Evolutionary conservation across 30 jellyfish, hydroid and myxozoan genomes (phyloP), one percentile per base, ranked within the genome.

Genomic region (Haliclystus octoradiatus): DNA sequence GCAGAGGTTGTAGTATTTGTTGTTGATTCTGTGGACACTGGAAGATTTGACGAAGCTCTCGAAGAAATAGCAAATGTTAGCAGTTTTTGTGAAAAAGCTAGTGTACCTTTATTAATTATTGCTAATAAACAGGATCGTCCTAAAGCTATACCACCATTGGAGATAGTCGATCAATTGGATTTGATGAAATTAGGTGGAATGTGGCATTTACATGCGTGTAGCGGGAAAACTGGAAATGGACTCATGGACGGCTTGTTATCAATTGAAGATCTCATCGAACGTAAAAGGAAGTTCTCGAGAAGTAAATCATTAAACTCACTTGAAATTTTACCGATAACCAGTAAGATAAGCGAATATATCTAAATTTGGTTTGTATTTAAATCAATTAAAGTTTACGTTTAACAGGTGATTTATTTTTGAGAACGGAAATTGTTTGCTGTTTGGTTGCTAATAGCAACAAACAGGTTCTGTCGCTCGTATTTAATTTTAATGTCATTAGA

Each of bases 1-100:
- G 92, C 96, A 19, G 96, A 86, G 51, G 96, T 84, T n/a, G 72
- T 86, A 5, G 80, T 86, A n/a, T 86, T 78, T 40, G 96, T 86
- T 9, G 79, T 86, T 23, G 96, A 86, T 63, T 72, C 95, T 34
- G 57, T 93, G 35, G 94, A 86, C 50, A 49, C 75, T 24, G 40
- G 51, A 52, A 66, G 96, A 27, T 73, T 86, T 28, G 96, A 86
- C 19, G 96, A 86, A 52, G 93, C 73, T 28, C 50, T 53, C 25
- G 92, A 79, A 60, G 96, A 86, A 52, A 72, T 86, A n/a, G 61
- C 62, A 19, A 23, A 63, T 0, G 80, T 87, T 0, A 33, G 78
- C 68, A 31, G 63, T 28, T 52, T 80, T 22, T 79, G 86, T 31
- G 93, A 73, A 33, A 71, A 89, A 52, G 78, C 78, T 24, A 84